Percentiles rank a stretch among this genome's conserved stretches.
These are phyloP conservation scores for Galagoides demidoff DNA, from an alignment of 2,797 vertebrate species.

Conservation along the genomic window DNA sequence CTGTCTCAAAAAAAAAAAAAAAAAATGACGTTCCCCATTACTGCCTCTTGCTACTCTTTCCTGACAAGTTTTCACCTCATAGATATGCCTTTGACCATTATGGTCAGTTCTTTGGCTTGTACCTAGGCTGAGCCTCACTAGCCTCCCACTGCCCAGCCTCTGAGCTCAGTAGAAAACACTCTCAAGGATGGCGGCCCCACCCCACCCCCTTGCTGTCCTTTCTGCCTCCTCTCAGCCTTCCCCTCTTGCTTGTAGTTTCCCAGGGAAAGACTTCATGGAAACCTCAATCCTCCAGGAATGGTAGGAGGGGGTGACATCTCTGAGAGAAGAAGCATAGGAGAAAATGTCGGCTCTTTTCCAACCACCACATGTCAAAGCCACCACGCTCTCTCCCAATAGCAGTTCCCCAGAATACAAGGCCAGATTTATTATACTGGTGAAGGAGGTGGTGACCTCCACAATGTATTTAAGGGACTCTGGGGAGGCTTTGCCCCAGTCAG, in stretches of 20 bases:
- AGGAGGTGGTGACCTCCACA: conserved; percentile 54
- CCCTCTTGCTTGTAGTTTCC: not conserved
- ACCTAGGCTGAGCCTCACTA: not conserved
- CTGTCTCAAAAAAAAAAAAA: too few relatives aligned
- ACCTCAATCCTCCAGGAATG: conserved; percentile 2
- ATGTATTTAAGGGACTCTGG: conserved; percentile 31
- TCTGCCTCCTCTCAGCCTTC: not conserved
- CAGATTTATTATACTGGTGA: not conserved
- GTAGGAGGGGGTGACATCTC: not conserved
- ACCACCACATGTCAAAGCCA: conserved; percentile 36
- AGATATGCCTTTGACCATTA: rapidly evolving
- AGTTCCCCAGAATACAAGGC: not conserved
- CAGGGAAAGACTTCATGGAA: not conserved
- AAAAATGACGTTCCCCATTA: not conserved
- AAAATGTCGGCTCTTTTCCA: conserved; percentile 59
- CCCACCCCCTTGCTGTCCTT: not conserved
- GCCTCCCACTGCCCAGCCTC: not conserved
- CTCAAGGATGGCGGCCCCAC: not conserved
- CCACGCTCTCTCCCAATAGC: conserved; percentile 53
- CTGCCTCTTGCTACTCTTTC: not conserved
- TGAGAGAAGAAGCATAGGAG: not conserved
- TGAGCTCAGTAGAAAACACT: not conserved
- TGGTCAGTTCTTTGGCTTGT: not conserved
- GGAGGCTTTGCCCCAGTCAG: conserved; percentile 48
- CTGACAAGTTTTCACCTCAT: not conserved